A percentile compares a stretch with the other conserved stretches of the same genome.
phyloP scores from a whole-genome alignment of 1,140 invertebrate species.

The Pentalonia nigronervosa region DNA sequence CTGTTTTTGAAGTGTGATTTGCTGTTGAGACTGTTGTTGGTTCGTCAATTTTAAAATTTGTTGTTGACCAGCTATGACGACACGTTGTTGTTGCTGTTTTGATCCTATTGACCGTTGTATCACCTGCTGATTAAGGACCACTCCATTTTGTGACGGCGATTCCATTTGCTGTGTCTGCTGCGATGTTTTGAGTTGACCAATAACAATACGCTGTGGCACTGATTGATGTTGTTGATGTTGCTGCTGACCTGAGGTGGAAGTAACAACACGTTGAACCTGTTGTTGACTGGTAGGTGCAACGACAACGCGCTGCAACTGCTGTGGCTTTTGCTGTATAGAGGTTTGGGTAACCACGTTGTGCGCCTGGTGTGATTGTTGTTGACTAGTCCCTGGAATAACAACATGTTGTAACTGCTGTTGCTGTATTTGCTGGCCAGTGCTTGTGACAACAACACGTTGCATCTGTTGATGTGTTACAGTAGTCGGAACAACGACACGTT shows the following conservation, averaged over 20 bases:
- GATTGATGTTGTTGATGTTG: not conserved
- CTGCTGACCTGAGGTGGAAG: not conserved
- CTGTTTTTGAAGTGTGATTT: not conserved
- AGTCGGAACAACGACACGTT: not conserved
- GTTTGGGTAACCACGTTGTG: not conserved
- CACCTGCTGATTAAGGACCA: not conserved
- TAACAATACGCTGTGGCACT: not conserved
- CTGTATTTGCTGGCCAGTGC: not conserved
- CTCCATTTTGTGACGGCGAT: not conserved
- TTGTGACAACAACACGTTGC: not conserved
- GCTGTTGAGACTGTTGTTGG: not conserved
- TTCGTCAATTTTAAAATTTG: slow-evolving; percentile 16
- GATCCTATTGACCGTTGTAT: not conserved
- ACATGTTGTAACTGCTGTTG: not conserved
- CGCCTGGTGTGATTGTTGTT: not conserved
- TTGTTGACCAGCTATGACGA: not conserved
- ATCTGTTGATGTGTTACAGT: not conserved
- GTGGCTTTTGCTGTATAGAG: not conserved
- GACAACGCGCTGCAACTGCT: not conserved
- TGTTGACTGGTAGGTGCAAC: not conserved
- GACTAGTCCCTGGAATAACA: not conserved
- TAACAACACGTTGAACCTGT: not conserved
- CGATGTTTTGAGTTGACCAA: not conserved
- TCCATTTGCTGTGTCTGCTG: not conserved
- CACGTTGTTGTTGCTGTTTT: slow-evolving; percentile 18